Evolutionary conservation across 2,888 invertebrate species (phyloP), one percentile per base, ranked within the genome.

Genomic region (Microdon myrmicae): DNA sequence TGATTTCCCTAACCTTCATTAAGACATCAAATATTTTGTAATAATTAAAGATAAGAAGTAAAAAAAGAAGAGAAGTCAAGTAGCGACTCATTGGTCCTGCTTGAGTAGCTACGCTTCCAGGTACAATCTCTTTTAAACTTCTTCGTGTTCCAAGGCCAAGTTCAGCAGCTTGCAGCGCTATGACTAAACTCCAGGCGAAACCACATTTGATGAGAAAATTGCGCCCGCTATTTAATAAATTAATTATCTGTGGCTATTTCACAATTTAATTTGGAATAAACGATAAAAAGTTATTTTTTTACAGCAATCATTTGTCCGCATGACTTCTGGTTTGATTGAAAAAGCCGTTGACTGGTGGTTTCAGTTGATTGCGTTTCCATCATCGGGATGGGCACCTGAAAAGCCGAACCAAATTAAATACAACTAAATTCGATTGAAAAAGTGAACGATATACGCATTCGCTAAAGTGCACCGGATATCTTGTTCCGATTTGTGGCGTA

Each of bases 21-120:
- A 28, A 26, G 31, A 43, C 14, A 43, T 43, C 47, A 43, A 23
- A 31, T 8, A 31, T 53, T 59, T 53, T 34, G 13, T 16, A 47
- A n/a, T n/a, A n/a, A n/a, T n/a, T n/a, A n/a, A n/a, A n/a, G n/a
- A n/a, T n/a, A n/a, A n/a, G n/a, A n/a, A 28, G n/a, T 20, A 28
- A 41, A 29, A 26, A 19, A 19, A 32, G 5, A 22, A 39, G 9
- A 19, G 20, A 10, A 22, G n/a, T 12, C 14, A 20, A 23, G 37
- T 32, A 37, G 35, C 51, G 35, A 32, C 39, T 47, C 22, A 39
- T 51, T 64, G 41, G 64, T 64, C 58, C 64, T 64, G 64, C 58
- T 47, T 64, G 64, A 64, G 53, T 64, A 53, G 64, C 43, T 64
- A 58, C 17, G 47, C 43, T 58, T 64, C 64, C 58, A 58, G 35